A percentile compares a stretch with the other conserved stretches of the same genome.
Conservation (phyloP, 1,140 invertebrate species). For the Prorops nasuta region DNA sequence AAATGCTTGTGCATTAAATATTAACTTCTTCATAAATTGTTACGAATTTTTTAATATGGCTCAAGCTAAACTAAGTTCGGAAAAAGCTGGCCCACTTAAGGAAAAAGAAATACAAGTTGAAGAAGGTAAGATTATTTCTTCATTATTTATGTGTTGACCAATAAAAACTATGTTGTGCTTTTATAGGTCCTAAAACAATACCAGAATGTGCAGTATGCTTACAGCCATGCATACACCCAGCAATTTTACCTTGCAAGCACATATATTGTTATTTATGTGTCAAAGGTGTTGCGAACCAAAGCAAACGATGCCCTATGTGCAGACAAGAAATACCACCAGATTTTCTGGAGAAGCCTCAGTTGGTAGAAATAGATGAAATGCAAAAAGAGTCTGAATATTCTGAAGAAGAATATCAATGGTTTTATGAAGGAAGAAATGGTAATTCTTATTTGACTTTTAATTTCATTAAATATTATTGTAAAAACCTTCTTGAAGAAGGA, state of each 20-base stretch:
- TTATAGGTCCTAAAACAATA: constrained; percentile 25
- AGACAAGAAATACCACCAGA: constrained; percentile 77
- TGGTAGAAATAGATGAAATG: constrained; percentile 64
- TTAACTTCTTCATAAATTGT: too few species aligned
- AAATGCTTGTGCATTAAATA: too few species aligned
- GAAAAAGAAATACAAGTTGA: constrained; percentile 30
- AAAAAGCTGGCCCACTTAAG: constrained; percentile 18
- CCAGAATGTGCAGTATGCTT: constrained; percentile 90
- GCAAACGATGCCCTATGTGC: constrained; percentile 83
- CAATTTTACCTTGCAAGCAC: constrained; percentile 87
- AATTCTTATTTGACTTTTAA: constrained; percentile 39
- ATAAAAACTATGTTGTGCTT: constrained; percentile 2
- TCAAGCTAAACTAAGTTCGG: constrained; percentile 24
- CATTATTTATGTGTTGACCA: neutral
- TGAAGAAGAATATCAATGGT: constrained; percentile 87
- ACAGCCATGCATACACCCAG: constrained; percentile 85
- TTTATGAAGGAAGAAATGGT: constrained; percentile 93
- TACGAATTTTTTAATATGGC: constrained; percentile 25
- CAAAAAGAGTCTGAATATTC: constrained; percentile 52
- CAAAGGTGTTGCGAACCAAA: constrained; percentile 88
- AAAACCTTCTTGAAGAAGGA: neutral
- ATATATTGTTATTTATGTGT: constrained; percentile 95
- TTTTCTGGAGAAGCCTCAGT: constrained; percentile 80
- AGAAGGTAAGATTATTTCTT: constrained; percentile 16
- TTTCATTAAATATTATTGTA: constrained; percentile 5